Evolutionary conservation across 2,797 vertebrate genomes (phyloP), one percentile per base, ranked within the genome.

Genomic region (Falco cherrug): DNA sequence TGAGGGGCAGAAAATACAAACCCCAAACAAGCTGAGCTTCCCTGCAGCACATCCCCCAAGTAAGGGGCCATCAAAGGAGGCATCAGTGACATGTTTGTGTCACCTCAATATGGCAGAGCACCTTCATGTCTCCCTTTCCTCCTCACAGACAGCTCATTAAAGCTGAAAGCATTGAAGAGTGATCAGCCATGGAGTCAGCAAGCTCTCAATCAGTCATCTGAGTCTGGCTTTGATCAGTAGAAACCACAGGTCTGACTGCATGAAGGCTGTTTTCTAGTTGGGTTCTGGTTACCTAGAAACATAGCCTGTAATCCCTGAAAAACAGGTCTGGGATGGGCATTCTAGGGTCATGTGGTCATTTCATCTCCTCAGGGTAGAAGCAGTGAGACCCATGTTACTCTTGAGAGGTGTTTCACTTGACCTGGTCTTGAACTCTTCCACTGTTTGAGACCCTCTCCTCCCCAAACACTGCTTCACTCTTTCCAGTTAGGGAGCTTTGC

Each of bases 121-220:
- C 51, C 81, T 80, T 87, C 61, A 57, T 35, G 68, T n/a, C 82
- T 93, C 73, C 57, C 21, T 90, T 82, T 57, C 41, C 79, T 90
- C 68, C 71, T 89, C 4, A 2, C 73, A 86, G 95, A 71, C 31
- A 87, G 92, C 92, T 96, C 81, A 50, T 97, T 94, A 89, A 77
- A 80, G 91, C 16, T 71, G 75, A 84, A 74, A 92, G 53, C 75
- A 6, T 29, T 35, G 90, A 85, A 75, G 87, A 83, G 57, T 67
- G 87, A 95, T 95, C 86, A 70, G 70, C 50, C 47, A 51, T 33
- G 73, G 92, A 87, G 60, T 31, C 45, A 6, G 92, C 70, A 74
- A 68, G 67, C 60, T 90, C 82, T 71, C 89, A 63, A 5, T 74
- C 90, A 80, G 56, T 16, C 47, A 74, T 74, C 64, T 43, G 78